Percentiles rank a stretch among this genome's conserved stretches.
Conservation (phyloP, 2,888 invertebrate genomes). For the Dioctria rufipes region DNA sequence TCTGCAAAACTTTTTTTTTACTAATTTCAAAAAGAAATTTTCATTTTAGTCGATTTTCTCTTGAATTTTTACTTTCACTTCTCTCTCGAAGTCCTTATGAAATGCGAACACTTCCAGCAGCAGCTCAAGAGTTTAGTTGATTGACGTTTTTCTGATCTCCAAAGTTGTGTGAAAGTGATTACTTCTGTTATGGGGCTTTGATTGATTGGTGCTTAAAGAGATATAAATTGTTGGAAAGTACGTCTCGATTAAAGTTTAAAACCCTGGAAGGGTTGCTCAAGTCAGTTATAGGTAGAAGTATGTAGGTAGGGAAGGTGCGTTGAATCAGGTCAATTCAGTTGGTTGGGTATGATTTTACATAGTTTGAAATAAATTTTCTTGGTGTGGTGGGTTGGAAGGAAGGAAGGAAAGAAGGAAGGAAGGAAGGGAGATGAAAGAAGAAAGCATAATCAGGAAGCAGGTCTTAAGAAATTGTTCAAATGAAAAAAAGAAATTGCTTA, state of each 20-base stretch:
- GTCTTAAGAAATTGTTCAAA: constrained; percentile 25
- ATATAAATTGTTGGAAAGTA: constrained; percentile 31
- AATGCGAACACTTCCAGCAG: background rate
- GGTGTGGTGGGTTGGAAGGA: background rate
- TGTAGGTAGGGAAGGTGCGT: background rate
- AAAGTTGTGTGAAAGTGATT: constrained; percentile 43
- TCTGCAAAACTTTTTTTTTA: constrained; percentile 16
- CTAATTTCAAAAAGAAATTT: constrained; percentile 10
- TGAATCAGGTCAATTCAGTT: constrained; percentile 22
- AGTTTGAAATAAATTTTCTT: constrained; percentile 14
- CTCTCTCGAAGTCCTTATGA: background rate
- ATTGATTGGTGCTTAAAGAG: constrained; percentile 47
- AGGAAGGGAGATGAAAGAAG: background rate
- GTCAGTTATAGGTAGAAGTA: background rate
- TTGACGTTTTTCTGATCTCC: constrained; percentile 43
- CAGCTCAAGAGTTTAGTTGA: background rate
- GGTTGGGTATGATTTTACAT: background rate
- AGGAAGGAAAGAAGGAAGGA: constrained; percentile 1
- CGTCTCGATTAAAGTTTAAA: constrained; percentile 36
- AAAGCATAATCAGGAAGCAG: background rate
- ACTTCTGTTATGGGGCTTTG: constrained; percentile 43
- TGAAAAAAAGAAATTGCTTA: background rate
- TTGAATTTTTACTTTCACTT: constrained; percentile 20
- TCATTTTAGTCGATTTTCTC: constrained; percentile 36
- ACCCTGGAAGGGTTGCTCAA: constrained; percentile 21